These are phyloP conservation scores for Theristus sp. DNA, from an alignment of 2,888 invertebrate genomes.

Conservation along the genomic window DNA sequence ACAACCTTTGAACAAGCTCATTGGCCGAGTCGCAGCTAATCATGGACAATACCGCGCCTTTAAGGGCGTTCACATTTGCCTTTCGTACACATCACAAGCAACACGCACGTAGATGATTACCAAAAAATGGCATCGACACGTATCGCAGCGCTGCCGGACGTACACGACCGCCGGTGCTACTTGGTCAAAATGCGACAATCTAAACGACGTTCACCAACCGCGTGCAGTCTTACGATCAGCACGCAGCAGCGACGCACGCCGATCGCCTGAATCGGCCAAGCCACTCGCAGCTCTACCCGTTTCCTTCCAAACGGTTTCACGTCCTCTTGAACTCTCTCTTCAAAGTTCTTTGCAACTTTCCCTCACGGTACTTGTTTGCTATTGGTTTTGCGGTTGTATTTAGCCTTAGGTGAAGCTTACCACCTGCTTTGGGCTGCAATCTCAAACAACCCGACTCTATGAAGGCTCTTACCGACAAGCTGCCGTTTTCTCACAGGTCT, in stretches of 20 bases:
- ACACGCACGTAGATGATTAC: not conserved
- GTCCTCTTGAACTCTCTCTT: not conserved
- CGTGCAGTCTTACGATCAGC: not conserved
- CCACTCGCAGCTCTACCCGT: not conserved
- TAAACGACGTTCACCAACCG: not conserved
- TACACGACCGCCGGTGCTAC: not conserved
- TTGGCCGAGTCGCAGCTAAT: not conserved
- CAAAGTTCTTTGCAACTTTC: not conserved
- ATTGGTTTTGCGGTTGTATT: not conserved
- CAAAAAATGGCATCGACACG: not conserved
- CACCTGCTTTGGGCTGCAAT: slow-evolving; percentile 37
- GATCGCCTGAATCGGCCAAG: slow-evolving; percentile 36
- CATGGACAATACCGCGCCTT: not conserved
- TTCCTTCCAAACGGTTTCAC: not conserved
- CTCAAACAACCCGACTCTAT: slow-evolving; percentile 44
- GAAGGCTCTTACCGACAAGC: slow-evolving; percentile 21
- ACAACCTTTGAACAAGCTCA: not conserved
- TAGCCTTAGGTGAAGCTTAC: not conserved
- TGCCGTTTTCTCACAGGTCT: slow-evolving; percentile 28
- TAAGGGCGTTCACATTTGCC: slow-evolving; percentile 1
- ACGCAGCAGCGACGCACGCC: slow-evolving; percentile 16
- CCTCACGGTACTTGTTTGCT: not conserved
- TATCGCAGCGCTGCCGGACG: not conserved
- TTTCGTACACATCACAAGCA: slow-evolving; percentile 4
- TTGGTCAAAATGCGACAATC: not conserved